These are phyloP conservation scores for Datnioides undecimradiatus DNA, from an alignment of 2,113 vertebrate species.

Conservation along the genomic window DNA sequence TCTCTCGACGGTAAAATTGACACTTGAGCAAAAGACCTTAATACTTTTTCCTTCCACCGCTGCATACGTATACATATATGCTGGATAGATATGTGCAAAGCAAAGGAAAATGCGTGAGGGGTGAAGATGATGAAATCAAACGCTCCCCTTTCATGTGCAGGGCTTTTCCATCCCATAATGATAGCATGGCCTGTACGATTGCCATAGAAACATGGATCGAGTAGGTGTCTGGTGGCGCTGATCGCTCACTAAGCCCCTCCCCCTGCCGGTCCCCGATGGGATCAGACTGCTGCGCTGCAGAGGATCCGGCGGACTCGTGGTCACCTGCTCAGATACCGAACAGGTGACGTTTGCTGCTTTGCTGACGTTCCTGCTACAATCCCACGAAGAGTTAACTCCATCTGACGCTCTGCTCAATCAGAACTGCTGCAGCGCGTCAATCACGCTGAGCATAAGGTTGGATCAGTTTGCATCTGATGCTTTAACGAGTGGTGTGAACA, in stretches of 20 bases:
- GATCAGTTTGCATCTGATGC: no score
- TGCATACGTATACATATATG: conserved; percentile 36
- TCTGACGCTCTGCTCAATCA: no score
- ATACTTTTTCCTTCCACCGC: conserved; percentile 13
- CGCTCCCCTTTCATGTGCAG: conserved; percentile 48
- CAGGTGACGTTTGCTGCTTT: neutral
- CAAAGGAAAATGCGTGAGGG: conserved; percentile 46
- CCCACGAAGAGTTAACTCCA: no score
- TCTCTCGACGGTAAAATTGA: neutral
- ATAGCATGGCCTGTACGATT: neutral
- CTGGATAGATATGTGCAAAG: conserved; percentile 8
- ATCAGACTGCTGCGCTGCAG: neutral
- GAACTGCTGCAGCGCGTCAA: no score
- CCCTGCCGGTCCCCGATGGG: neutral
- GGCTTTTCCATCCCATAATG: conserved; percentile 28
- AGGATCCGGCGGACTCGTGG: no score
- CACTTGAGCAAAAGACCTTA: neutral
- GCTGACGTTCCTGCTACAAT: neutral
- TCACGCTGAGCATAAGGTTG: neutral
- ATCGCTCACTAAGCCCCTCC: neutral
- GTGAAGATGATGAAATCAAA: conserved; percentile 46
- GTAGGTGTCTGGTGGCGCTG: neutral
- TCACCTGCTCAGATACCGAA: neutral
- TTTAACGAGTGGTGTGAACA: no score
- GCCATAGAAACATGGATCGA: conserved; percentile 29